Evolutionary conservation across 2,113 vertebrate genomes (phyloP).

Genomic region (Ailurus styani): DNA sequence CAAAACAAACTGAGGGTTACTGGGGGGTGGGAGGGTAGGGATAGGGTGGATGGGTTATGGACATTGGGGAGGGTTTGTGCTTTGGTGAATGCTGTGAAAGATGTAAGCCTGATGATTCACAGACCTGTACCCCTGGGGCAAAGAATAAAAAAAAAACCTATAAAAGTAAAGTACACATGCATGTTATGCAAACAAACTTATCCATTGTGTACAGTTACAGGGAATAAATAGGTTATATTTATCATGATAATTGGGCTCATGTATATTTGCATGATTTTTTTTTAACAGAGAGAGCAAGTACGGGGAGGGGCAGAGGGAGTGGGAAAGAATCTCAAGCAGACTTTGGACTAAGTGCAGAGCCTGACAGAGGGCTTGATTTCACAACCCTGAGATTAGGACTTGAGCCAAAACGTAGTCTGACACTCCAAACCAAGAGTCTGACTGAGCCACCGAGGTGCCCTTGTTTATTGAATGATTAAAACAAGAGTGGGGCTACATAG

Average conservation of each 20-base stretch:
- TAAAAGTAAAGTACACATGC: neutral
- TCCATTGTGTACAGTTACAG: neutral
- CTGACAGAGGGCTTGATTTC: neutral
- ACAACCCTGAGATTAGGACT: neutral
- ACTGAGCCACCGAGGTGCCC: neutral
- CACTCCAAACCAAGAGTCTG: neutral
- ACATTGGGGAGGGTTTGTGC: too few relatives aligned
- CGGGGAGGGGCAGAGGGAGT: neutral
- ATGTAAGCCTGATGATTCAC: too few relatives aligned
- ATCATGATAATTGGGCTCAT: neutral
- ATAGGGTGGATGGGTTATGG: too few relatives aligned
- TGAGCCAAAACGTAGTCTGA: neutral
- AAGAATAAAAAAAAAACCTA: too few relatives aligned
- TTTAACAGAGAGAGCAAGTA: neutral
- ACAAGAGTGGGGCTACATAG: neutral
- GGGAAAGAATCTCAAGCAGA: neutral
- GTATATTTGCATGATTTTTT: neutral
- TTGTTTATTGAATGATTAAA: neutral
- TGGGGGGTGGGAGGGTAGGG: too few relatives aligned
- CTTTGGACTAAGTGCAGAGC: neutral
- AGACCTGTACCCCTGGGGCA: too few relatives aligned
- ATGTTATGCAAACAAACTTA: neutral
- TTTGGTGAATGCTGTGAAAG: too few relatives aligned
- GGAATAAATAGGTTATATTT: neutral
- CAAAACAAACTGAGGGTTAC: too few relatives aligned